These are phyloP conservation scores for Ctenicera cuprea DNA, from an alignment of 2,888 invertebrate species.

Conservation along the genomic window DNA sequence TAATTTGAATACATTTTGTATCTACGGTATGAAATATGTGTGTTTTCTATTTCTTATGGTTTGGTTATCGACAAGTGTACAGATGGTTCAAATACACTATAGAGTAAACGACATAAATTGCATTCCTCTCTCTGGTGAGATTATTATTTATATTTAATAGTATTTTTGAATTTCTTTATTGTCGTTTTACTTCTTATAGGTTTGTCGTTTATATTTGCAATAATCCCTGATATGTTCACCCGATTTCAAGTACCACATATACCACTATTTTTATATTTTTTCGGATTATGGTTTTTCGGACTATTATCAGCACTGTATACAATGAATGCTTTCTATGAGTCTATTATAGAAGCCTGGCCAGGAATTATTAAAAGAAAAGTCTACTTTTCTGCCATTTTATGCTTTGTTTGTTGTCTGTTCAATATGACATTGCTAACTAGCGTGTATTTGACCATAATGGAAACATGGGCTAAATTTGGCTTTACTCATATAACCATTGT, in stretches of 20 bases:
- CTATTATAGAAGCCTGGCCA: conserved; percentile 27
- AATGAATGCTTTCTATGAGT: conserved; percentile 3
- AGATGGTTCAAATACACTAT: neutral
- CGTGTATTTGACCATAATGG: neutral
- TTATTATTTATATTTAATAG: neutral
- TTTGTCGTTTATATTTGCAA: conserved; percentile 17
- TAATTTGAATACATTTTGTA: neutral
- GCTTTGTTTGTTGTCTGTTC: conserved; percentile 13
- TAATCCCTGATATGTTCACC: conserved; percentile 33
- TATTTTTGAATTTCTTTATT: too few species aligned
- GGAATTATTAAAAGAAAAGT: neutral
- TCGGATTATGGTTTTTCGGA: conserved; percentile 28
- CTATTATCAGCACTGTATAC: conserved; percentile 4
- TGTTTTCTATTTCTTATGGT: neutral
- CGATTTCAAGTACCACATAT: neutral
- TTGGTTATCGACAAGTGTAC: conserved; percentile 2
- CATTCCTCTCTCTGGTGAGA: conserved; percentile 8
- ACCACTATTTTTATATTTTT: conserved; percentile 23
- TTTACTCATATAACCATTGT: neutral
- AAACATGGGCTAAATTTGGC: conserved; percentile 1
- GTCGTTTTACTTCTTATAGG: conserved; percentile 8
- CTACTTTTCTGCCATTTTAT: conserved; percentile 23
- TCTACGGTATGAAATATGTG: conserved; percentile 15
- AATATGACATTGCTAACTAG: conserved; percentile 19
- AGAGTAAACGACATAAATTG: conserved; percentile 14